phyloP scores from a whole-genome alignment of 2,797 vertebrate species.

The Adrianichthys oophorus region DNA sequence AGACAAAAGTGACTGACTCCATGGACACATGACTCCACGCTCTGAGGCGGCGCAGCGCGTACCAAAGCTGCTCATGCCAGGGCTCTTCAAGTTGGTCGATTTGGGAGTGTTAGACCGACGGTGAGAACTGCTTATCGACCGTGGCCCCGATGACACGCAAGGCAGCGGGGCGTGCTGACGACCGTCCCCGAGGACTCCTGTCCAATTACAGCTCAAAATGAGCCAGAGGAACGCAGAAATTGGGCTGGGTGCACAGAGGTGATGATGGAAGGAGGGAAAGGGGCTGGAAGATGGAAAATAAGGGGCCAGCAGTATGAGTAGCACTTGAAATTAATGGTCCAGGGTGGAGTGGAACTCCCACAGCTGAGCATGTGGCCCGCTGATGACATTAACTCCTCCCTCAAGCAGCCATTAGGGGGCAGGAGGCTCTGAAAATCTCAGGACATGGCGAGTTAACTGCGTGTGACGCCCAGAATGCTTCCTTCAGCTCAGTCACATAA shows the following conservation, averaged over 20 bases:
- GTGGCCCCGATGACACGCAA: slow-evolving; percentile 41
- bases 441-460: slow-evolving; percentile 36
- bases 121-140: slow-evolving; percentile 57
- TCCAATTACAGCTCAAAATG: slow-evolving; percentile 80
- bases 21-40: no score
- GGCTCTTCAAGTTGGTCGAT: slow-evolving; percentile 38
- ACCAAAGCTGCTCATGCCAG: no score
- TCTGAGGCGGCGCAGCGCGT: no score
- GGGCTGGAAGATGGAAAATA: slow-evolving; percentile 37
- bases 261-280: slow-evolving; percentile 38
- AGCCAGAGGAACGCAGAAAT: slow-evolving; percentile 61
- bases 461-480: slow-evolving; percentile 26
- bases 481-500: slow-evolving; percentile 7
- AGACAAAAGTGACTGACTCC: no score
- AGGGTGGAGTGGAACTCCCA: slow-evolving; percentile 52
- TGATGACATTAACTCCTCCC: slow-evolving; percentile 61
- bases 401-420: slow-evolving; percentile 59
- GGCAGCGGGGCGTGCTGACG: slow-evolving; percentile 65
- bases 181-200: slow-evolving; percentile 57
- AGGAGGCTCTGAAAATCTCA: slow-evolving; percentile 54
- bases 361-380: slow-evolving; percentile 11
- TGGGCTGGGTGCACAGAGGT: slow-evolving; percentile 59
- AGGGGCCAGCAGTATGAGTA: slow-evolving; percentile 49
- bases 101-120: slow-evolving; percentile 33
- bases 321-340: slow-evolving; percentile 74